phyloP scores from a whole-genome alignment of 1,140 invertebrate species.

The Pinna nobilis region DNA sequence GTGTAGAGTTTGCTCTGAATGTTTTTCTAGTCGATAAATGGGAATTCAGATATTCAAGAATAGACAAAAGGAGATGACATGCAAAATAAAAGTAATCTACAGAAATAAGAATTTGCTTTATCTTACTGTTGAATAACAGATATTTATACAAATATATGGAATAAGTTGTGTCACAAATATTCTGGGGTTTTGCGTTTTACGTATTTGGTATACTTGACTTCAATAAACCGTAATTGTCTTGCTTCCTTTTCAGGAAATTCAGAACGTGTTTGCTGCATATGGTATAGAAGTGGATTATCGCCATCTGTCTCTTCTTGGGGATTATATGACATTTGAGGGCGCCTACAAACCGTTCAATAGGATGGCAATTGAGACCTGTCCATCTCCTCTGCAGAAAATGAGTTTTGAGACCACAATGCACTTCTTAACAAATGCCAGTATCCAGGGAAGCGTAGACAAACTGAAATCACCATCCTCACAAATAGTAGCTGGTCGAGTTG shows the following conservation, averaged over 20 bases:
- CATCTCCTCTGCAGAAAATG: constrained; percentile 98
- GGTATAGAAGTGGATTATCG: constrained; percentile 95
- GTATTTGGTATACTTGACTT: no score
- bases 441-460: constrained; percentile 82
- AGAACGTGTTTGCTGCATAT: constrained; percentile 95
- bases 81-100: no score
- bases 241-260: constrained; percentile 83
- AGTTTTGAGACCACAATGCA: constrained; percentile 95
- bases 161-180: no score
- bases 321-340: constrained; percentile 99
- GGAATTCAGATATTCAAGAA: no score
- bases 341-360: constrained; percentile 92
- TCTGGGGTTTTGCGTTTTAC: no score
- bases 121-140: no score
- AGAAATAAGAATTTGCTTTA: no score
- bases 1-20: no score
- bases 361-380: constrained; percentile 88
- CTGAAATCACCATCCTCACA: constrained; percentile 91
- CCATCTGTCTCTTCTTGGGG: constrained; percentile 94
- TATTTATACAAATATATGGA: no score
- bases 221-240: no score
- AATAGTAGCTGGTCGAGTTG: constrained; percentile 89
- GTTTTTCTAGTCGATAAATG: no score
- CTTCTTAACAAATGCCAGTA: constrained; percentile 89
- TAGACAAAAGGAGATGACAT: no score